Percentiles rank a stretch among this genome's conserved stretches.
Evolutionary conservation across 2,113 vertebrate species (phyloP).

Genomic region (Syngnathus floridae): DNA sequence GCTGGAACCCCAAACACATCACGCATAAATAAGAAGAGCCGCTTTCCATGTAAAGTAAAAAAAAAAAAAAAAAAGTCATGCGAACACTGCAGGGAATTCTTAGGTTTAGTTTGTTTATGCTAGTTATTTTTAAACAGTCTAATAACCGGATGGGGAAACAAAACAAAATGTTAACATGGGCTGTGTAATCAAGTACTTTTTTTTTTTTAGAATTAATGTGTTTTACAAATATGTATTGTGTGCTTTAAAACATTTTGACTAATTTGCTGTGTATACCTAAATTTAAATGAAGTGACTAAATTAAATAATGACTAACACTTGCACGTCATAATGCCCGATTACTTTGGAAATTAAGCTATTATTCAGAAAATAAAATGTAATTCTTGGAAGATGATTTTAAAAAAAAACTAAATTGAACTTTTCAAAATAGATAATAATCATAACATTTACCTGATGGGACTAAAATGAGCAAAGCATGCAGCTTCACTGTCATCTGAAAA

Average conservation of each 20-base stretch:
- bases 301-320: slow-evolving; percentile 63
- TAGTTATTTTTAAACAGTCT: slow-evolving; percentile 1
- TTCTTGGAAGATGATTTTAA: slow-evolving; percentile 12
- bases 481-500: neutral
- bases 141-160: neutral
- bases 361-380: slow-evolving; percentile 25
- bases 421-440: slow-evolving; percentile 18
- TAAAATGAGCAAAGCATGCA: slow-evolving; percentile 1
- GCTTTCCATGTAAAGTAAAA: slow-evolving; percentile 18
- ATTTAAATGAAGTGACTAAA: slow-evolving; percentile 61
- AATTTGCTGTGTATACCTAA: slow-evolving; percentile 55
- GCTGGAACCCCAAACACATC: slow-evolving; percentile 48
- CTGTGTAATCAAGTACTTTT: neutral
- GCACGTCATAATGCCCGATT: slow-evolving; percentile 36
- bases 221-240: slow-evolving; percentile 24
- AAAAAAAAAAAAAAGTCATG: neutral
- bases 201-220: neutral
- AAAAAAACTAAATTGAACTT: neutral
- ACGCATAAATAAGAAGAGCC: slow-evolving; percentile 33
- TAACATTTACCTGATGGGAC: slow-evolving; percentile 10
- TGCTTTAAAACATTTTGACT: slow-evolving; percentile 44
- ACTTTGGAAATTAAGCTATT: slow-evolving; percentile 54
- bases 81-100: slow-evolving; percentile 4
- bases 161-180: neutral
- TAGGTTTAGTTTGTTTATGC: slow-evolving; percentile 13